Conservation (phyloP, 2,113 vertebrate species). For the Odocoileus virginianus region DNA sequence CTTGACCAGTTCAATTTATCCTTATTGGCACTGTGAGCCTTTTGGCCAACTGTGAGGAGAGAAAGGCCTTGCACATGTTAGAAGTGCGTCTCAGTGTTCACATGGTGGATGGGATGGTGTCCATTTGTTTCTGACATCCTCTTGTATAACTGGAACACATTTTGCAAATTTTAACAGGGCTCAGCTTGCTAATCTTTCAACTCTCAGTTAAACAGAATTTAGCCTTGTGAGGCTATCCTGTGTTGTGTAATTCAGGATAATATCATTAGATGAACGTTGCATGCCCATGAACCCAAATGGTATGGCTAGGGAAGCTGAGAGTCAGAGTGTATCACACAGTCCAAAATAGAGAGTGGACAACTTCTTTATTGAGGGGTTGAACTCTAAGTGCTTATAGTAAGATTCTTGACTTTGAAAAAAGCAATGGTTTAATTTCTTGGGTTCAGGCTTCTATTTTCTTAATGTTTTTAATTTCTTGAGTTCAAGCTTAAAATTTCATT, state of each 20-base stretch:
- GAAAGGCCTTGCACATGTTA: background rate
- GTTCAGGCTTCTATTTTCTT: background rate
- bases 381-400: background rate
- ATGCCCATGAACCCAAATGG: background rate
- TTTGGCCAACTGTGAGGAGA: background rate
- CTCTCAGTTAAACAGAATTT: background rate
- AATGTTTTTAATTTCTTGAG: background rate
- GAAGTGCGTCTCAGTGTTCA: background rate
- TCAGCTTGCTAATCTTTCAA: background rate
- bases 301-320: background rate
- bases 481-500: background rate
- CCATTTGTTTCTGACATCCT: background rate
- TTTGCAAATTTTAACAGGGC: background rate
- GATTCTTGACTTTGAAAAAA: background rate
- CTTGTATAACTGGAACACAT: background rate
- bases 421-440: background rate
- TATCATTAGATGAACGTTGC: background rate
- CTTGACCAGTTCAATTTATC: background rate
- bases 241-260: background rate
- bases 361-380: background rate
- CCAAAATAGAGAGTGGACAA: background rate
- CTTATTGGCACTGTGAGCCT: background rate
- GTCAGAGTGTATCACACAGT: background rate
- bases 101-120: background rate
- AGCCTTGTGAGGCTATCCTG: background rate